Evolutionary conservation across 2,113 vertebrate species (phyloP).

Genomic region (Cariama cristata): DNA sequence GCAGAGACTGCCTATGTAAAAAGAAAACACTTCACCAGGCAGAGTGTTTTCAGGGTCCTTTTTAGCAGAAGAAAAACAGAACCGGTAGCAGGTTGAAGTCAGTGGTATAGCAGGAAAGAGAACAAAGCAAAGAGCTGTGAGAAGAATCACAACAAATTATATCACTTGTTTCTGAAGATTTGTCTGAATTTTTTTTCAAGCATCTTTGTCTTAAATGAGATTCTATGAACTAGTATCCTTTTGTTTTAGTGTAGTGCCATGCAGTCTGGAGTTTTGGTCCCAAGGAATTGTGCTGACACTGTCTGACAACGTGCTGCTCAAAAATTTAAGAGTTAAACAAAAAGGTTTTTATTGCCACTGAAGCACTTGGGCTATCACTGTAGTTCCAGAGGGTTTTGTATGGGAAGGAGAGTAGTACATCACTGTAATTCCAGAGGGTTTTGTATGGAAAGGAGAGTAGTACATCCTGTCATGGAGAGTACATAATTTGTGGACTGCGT

Average conservation of each 20-base stretch:
- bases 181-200: not conserved
- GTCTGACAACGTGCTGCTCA: not conserved
- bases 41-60: not conserved
- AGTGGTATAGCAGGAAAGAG: not conserved
- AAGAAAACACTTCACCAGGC: not conserved
- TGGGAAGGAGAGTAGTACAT: not conserved
- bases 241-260: not conserved
- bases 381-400: not conserved
- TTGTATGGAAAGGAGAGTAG: not conserved
- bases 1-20: not conserved
- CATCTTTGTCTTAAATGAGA: not conserved
- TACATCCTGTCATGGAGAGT: not conserved
- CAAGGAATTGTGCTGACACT: not conserved
- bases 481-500: not conserved
- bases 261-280: not conserved
- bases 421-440: not conserved
- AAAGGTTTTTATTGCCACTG: not conserved
- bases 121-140: not conserved
- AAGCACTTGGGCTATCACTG: not conserved
- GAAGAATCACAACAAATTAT: not conserved
- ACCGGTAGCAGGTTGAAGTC: not conserved
- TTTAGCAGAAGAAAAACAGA: not conserved
- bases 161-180: not conserved
- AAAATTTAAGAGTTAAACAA: not conserved
- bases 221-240: not conserved